Evolutionary conservation across 2,113 vertebrate genomes (phyloP).

Genomic region (Stigmatopora argus): DNA sequence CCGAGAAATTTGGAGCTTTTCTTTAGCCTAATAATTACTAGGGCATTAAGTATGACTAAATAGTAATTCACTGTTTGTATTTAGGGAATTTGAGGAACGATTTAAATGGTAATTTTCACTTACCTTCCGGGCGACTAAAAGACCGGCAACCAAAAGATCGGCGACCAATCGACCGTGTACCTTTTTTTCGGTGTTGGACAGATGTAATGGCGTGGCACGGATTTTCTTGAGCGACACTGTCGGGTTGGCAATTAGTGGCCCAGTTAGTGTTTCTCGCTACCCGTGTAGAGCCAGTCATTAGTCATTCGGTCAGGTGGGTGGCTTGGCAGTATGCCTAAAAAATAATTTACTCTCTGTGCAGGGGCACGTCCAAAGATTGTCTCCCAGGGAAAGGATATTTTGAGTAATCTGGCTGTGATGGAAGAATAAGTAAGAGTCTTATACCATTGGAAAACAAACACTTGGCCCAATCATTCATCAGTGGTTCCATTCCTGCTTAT

Average conservation of each 20-base stretch:
- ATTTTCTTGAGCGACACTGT: conserved; percentile 1
- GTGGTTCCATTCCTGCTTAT: background rate
- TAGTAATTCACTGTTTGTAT: no score
- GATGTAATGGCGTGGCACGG: background rate
- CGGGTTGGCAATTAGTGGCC: conserved; percentile 12
- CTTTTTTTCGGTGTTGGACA: no score
- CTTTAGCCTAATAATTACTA: no score
- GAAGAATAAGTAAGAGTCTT: background rate
- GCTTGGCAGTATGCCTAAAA: conserved; percentile 4
- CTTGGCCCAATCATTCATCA: conserved; percentile 3
- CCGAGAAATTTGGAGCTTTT: no score
- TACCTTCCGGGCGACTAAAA: no score
- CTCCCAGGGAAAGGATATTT: background rate
- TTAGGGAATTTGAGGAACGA: no score
- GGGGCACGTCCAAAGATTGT: background rate
- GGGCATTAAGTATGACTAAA: no score
- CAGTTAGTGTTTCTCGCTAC: conserved; percentile 9
- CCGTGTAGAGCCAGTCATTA: conserved; percentile 22
- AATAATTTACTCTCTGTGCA: background rate
- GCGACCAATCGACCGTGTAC: no score
- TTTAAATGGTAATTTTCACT: no score
- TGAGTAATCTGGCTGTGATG: background rate
- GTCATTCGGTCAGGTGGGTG: conserved; percentile 4
- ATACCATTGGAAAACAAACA: background rate
- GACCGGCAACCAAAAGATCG: no score